Conservation (phyloP, 2,113 vertebrate genomes). For the Limanda limanda region DNA sequence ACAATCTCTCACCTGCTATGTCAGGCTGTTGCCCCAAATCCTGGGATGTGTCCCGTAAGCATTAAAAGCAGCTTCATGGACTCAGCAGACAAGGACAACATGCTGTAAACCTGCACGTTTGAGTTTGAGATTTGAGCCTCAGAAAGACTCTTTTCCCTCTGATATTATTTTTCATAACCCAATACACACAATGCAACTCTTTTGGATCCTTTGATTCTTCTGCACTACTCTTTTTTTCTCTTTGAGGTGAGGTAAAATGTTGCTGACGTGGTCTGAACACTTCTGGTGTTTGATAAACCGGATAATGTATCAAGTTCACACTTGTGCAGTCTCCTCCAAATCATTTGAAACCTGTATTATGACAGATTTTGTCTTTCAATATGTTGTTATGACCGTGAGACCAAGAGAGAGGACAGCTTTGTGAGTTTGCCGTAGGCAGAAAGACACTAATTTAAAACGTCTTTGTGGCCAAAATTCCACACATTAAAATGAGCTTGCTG, state of each 20-base stretch:
- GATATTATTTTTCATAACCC: neutral
- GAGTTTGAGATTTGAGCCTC: neutral
- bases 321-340: neutral
- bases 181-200: neutral
- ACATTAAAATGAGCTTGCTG: neutral
- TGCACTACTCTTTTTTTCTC: neutral
- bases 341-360: neutral
- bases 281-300: neutral
- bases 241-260: neutral
- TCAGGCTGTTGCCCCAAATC: conserved; percentile 11
- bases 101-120: neutral
- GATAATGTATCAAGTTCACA: neutral
- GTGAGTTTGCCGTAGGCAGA: no score
- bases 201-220: neutral
- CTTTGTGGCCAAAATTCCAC: neutral
- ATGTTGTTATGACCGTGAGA: neutral
- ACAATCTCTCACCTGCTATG: neutral
- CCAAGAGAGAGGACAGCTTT: no score
- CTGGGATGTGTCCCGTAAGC: conserved; percentile 16
- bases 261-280: neutral
- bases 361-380: neutral
- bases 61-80: neutral
- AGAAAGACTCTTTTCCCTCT: neutral
- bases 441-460: neutral
- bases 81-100: neutral